A percentile compares a stretch with the other conserved stretches of the same genome.
phyloP scores from a whole-genome alignment of 92 coral and sea anemone genomes.

The Desmophyllum pertusum region DNA sequence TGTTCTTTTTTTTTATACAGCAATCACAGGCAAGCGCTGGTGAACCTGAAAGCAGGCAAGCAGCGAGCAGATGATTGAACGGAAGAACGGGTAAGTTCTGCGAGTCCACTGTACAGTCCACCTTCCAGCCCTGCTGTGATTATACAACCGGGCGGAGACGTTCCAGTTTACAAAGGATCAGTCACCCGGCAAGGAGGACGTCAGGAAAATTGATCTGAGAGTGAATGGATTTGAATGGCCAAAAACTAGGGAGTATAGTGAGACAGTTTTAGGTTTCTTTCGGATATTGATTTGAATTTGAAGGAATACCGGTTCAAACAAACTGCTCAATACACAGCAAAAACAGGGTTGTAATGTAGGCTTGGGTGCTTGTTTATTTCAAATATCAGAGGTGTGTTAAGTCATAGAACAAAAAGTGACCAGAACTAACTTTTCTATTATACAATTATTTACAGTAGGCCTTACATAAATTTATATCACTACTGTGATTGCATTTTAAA shows the following conservation, averaged over 20 bases:
- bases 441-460: too few relatives aligned
- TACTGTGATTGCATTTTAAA: not conserved
- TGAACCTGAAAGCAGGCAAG: not conserved
- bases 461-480: too few relatives aligned
- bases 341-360: constrained; percentile 10
- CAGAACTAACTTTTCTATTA: too few relatives aligned
- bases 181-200: constrained; percentile 30
- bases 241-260: not conserved
- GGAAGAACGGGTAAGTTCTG: constrained; percentile 81
- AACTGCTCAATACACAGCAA: not conserved
- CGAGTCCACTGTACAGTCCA: constrained; percentile 46
- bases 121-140: constrained; percentile 85
- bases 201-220: constrained; percentile 1
- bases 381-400: too few relatives aligned
- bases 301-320: not conserved
- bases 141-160: constrained; percentile 77
- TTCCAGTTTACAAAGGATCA: constrained; percentile 71
- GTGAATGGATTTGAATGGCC: not conserved
- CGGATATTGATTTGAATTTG: not conserved
- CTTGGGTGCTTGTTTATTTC: not conserved
- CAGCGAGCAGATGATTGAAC: not conserved
- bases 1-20: constrained; percentile 32
- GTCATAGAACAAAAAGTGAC: too few relatives aligned
- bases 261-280: not conserved
- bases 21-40: constrained; percentile 38